phyloP scores from a whole-genome alignment of 2,113 vertebrate species.

The Prochilodus magdalenae region DNA sequence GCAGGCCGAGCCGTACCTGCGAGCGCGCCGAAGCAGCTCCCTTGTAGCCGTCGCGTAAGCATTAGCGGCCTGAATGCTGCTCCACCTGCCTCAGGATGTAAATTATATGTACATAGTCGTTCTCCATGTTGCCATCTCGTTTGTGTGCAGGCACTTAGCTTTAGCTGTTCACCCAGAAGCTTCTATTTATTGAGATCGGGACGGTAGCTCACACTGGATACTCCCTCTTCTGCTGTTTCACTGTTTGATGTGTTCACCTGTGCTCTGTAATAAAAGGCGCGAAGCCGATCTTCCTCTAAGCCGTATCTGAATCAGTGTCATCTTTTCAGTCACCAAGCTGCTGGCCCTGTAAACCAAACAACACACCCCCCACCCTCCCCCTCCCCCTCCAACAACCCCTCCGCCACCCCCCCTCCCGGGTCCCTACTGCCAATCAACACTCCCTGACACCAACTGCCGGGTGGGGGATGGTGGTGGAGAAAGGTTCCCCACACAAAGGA shows the following conservation, averaged over 20 bases:
- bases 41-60: neutral
- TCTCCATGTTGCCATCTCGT: neutral
- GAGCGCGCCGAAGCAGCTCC: no score
- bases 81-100: constrained; percentile 35
- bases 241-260: constrained; percentile 43
- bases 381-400: neutral
- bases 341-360: neutral
- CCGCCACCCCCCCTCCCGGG: neutral
- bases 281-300: constrained; percentile 24
- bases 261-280: constrained; percentile 52
- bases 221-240: constrained; percentile 50
- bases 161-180: constrained; percentile 57
- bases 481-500: constrained; percentile 66
- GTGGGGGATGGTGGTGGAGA: constrained; percentile 30
- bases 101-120: constrained; percentile 67
- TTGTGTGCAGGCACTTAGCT: constrained; percentile 74
- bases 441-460: neutral
- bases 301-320: constrained; percentile 46
- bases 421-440: constrained; percentile 3
- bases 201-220: constrained; percentile 70
- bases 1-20: constrained; percentile 25
- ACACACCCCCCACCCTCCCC: neutral
- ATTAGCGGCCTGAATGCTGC: neutral
- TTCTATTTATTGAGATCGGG: constrained; percentile 74
- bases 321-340: constrained; percentile 19